Evolutionary conservation across 2,797 vertebrate species (phyloP).

Genomic region (Phylloscopus collybita): DNA sequence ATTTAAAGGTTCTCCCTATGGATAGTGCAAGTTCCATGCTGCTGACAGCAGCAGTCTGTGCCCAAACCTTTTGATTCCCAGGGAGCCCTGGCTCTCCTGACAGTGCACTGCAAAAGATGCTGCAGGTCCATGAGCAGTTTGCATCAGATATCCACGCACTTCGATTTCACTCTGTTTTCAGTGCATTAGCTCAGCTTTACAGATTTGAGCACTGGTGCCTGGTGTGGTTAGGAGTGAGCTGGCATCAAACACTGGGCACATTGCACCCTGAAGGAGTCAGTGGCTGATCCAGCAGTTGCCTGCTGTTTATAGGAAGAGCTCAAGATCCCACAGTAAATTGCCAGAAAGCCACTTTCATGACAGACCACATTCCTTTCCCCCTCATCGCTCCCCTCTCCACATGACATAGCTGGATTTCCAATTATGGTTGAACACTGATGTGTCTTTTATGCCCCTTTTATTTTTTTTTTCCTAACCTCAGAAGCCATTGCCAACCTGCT

Average conservation of each 20-base stretch:
- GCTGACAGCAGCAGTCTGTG: neutral
- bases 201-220: neutral
- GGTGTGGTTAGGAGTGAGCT: neutral
- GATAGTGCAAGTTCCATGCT: neutral
- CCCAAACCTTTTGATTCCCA: neutral
- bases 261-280: neutral
- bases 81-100: neutral
- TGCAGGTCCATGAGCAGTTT: neutral
- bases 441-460: slow-evolving; percentile 50
- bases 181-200: neutral
- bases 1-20: neutral
- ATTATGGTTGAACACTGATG: slow-evolving; percentile 48
- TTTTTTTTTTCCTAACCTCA: slow-evolving; percentile 53
- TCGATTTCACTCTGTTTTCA: neutral
- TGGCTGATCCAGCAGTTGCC: slow-evolving; percentile 38
- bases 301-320: slow-evolving; percentile 32
- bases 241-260: neutral
- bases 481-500: slow-evolving; percentile 63
- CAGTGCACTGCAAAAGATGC: neutral
- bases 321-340: slow-evolving; percentile 12
- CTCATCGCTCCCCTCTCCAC: slow-evolving; percentile 27
- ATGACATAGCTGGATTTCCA: slow-evolving; percentile 55
- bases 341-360: slow-evolving; percentile 37
- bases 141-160: fast-evolving
- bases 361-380: slow-evolving; percentile 59